phyloP scores from a whole-genome alignment of 2,113 vertebrate species.

The Oreochromis niloticus region DNA sequence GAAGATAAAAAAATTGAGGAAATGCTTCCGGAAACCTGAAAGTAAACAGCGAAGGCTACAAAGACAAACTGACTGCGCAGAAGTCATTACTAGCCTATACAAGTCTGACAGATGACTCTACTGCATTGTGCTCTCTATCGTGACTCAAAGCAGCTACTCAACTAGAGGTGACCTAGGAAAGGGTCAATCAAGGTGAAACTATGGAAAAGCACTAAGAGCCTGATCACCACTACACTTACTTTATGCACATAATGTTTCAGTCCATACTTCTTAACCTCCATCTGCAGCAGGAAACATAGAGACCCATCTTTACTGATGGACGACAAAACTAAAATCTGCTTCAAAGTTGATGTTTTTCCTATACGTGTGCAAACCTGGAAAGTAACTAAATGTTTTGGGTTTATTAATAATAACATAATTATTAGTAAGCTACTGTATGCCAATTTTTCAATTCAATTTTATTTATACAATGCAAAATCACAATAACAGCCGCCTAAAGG shows the following conservation, averaged over 20 bases:
- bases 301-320: background rate
- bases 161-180: background rate
- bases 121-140: background rate
- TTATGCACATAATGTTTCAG: slow-evolving; percentile 66
- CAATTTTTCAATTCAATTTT: background rate
- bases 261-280: slow-evolving; percentile 32
- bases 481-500: background rate
- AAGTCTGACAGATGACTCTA: background rate
- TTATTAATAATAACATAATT: background rate
- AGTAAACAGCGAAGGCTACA: background rate
- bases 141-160: background rate
- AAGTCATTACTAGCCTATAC: background rate
- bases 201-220: background rate
- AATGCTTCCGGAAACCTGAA: background rate
- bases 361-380: background rate
- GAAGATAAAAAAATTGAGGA: background rate
- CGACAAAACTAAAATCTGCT: background rate
- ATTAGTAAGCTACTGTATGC: background rate
- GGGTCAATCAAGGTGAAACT: background rate
- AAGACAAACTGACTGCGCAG: background rate
- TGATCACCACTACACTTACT: slow-evolving; percentile 46
- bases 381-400: background rate
- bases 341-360: background rate
- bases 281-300: slow-evolving; percentile 49
- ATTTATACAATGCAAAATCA: background rate